These are phyloP conservation scores for Mola mola DNA, from an alignment of 2,113 vertebrate genomes.

Conservation along the genomic window DNA sequence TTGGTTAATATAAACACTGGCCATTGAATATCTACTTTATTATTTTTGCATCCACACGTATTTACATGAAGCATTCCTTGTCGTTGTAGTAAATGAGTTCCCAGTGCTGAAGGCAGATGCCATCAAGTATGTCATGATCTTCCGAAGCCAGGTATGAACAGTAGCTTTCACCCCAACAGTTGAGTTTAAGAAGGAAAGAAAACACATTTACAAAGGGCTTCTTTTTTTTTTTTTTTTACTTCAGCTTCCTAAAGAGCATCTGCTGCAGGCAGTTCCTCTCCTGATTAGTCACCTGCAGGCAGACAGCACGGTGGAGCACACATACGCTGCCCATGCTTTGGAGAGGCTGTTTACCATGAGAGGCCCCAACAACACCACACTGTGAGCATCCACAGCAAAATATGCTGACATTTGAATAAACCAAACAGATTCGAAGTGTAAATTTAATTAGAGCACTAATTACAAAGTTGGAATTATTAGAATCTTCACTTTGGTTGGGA, in stretches of 20 bases:
- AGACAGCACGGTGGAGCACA: slow-evolving; percentile 95
- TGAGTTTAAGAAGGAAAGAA: background rate
- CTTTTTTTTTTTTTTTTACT: slow-evolving; percentile 14
- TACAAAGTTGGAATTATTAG: too few relatives aligned
- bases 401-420: background rate
- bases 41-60: background rate
- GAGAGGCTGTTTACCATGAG: slow-evolving; percentile 98
- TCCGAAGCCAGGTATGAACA: slow-evolving; percentile 92
- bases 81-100: slow-evolving; percentile 93
- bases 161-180: background rate
- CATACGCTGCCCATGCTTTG: slow-evolving; percentile 94
- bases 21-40: background rate
- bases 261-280: slow-evolving; percentile 91
- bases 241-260: slow-evolving; percentile 96
- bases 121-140: slow-evolving; percentile 99
- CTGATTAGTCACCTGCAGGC: slow-evolving; percentile 93
- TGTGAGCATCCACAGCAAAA: slow-evolving; percentile 79
- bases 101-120: slow-evolving; percentile 98
- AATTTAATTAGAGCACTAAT: too few relatives aligned
- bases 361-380: slow-evolving; percentile 88
- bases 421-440: too few relatives aligned
- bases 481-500: too few relatives aligned
- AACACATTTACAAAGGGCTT: background rate
- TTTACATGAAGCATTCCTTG: background rate
- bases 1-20: background rate